A percentile compares a stretch with the other conserved stretches of the same genome.
Evolutionary conservation across 2,113 vertebrate species (phyloP).

Genomic region (Tenrec ecaudatus): DNA sequence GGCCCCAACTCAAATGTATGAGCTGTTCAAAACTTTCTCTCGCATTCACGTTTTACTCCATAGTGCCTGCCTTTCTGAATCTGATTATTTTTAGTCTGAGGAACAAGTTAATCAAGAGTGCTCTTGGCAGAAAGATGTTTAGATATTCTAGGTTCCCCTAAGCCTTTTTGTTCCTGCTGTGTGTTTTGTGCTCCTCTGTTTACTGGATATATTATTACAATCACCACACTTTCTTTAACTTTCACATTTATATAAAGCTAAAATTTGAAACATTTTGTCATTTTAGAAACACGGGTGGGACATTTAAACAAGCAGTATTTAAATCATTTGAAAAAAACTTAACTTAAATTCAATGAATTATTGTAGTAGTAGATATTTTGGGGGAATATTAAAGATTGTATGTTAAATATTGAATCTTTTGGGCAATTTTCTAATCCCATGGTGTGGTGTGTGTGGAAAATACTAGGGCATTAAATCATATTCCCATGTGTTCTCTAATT

Average conservation of each 20-base stretch:
- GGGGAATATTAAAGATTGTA: neutral
- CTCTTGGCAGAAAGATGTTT: neutral
- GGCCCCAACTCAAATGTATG: no score
- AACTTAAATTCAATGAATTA: neutral
- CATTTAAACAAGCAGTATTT: neutral
- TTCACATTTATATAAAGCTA: neutral
- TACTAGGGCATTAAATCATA: neutral
- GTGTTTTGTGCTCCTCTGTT: neutral
- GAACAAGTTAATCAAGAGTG: no score
- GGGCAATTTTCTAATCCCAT: neutral
- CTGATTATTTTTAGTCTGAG: no score
- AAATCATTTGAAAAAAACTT: neutral
- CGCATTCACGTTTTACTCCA: no score
- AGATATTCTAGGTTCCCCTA: no score
- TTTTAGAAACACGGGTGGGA: neutral
- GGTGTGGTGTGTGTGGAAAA: no score
- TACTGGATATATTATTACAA: neutral
- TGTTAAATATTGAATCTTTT: no score
- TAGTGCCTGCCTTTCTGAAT: slow-evolving; percentile 58
- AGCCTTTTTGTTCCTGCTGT: no score
- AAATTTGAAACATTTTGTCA: neutral
- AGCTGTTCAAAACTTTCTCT: no score
- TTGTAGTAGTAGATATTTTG: neutral
- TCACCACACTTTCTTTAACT: neutral
- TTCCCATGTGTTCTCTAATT: neutral